Base-by-base conservation (phyloP, 2,888 invertebrate genomes). In the Drosophila ezoana region DNA sequence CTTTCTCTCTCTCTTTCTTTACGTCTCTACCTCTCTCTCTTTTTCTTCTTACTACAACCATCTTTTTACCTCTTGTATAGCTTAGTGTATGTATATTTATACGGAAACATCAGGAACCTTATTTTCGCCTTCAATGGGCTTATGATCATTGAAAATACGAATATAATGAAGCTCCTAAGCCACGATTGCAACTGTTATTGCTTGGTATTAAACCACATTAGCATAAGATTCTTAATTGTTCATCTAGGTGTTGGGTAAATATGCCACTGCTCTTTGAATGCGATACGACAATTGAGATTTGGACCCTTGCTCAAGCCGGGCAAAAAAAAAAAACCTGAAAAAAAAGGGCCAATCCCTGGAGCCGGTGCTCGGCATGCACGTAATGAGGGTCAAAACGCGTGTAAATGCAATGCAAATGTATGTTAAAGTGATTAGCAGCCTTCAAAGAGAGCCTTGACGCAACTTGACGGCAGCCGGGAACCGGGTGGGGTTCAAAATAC, bases 361-460 rank as follows among this genome's bases (percentile, higher is more conserved):
- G 77, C 61, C 54, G 43, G 16, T 60, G 47, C 47, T 41, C 43
- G 56, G 37, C 37, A 23, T 48, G 64, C 63, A 64, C 65, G 63
- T 89, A 89, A 87, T 88, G 84, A 89, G 89, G 84, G 87, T 89
- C 89, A 89, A 87, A 87, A 73, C 70, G 86, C 83, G 89, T 78
- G 80, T 89, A 90, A 90, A 89, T 89, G 79, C 81, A 85, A 90
- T 89, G 90, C 89, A 89, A 89, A 89, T 89, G 79, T 89, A 89
- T 90, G 90, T 86, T 90, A 90, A 87, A 89, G 80, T 79, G 89
- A 90, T 90, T 90, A 89, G 84, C 85, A 79, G 80, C 81, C 87
- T 87, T 90, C 80, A 85, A 89, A 85, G 86, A 54, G 62, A 79
- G 56, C 49, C 48, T 65, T 35, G 49, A 37, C 51, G 76, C 70